These are phyloP conservation scores for Chitala chitala DNA, from an alignment of 2,113 vertebrate species.

Conservation along the genomic window DNA sequence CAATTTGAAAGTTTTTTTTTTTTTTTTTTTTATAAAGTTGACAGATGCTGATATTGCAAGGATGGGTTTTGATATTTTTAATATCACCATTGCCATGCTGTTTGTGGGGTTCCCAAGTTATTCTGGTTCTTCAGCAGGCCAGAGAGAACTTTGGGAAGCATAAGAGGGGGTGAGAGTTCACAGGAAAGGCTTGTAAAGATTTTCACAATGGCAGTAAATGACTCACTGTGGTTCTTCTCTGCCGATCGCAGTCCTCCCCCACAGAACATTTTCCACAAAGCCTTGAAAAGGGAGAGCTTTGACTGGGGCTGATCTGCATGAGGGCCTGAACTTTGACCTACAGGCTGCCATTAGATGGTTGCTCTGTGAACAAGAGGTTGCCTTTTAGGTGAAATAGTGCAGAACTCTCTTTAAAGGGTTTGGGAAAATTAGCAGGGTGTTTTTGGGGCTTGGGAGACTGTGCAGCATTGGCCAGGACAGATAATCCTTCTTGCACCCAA, in stretches of 20 bases:
- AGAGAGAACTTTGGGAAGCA: not conserved
- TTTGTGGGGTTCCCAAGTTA: constrained; percentile 2
- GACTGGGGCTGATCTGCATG: not conserved
- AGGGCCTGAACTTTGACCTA: constrained; percentile 12
- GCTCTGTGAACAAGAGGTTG: not conserved
- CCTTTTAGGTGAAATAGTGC: constrained; percentile 5
- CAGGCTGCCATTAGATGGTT: constrained; percentile 1
- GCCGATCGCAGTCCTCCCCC: not conserved
- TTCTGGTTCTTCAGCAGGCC: not conserved
- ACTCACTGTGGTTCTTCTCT: constrained; percentile 10
- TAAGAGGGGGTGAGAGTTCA: constrained; percentile 4
- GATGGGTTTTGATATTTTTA: not conserved
- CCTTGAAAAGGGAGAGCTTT: constrained; percentile 5
- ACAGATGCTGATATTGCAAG: too few relatives aligned
- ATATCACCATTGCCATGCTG: not conserved
- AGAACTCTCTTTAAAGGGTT: not conserved
- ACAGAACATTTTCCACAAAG: constrained; percentile 10
- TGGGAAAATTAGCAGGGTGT: not conserved
- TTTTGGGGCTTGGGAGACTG: not conserved
- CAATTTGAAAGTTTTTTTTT: not conserved
- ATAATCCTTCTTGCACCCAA: not conserved
- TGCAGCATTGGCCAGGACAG: not conserved
- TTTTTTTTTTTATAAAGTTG: too few relatives aligned
- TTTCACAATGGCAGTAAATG: constrained; percentile 18
- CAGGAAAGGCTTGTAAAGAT: not conserved